Evolutionary conservation across 2,888 invertebrate genomes (phyloP).

Genomic region (Amitus sp.): DNA sequence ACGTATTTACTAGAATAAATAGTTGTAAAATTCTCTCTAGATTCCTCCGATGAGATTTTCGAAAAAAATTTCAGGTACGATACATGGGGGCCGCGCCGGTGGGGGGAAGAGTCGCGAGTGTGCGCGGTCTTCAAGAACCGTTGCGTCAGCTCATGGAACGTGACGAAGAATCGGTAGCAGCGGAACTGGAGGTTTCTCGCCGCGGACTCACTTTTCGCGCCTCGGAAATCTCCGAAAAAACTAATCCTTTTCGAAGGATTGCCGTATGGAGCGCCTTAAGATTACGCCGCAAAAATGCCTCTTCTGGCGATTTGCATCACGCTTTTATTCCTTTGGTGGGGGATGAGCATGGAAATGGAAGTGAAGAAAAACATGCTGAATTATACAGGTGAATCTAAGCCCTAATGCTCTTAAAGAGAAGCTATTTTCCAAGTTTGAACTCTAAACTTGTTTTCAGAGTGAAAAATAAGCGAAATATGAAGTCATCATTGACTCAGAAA

Average conservation of each 20-base stretch:
- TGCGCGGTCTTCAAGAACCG: constrained; percentile 84
- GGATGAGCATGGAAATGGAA: constrained; percentile 64
- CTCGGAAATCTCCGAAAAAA: constrained; percentile 57
- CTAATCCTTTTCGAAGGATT: constrained; percentile 89
- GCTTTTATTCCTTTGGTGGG: constrained; percentile 82
- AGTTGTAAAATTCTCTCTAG: neutral
- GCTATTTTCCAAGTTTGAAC: too few species aligned
- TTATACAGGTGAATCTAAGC: constrained; percentile 63
- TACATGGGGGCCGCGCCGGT: constrained; percentile 85
- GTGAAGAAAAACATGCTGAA: constrained; percentile 69
- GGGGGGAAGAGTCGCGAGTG: constrained; percentile 81
- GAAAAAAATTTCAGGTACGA: constrained; percentile 69
- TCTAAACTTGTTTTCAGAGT: too few species aligned
- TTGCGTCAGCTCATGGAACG: constrained; percentile 66
- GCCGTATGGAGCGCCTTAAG: constrained; percentile 94
- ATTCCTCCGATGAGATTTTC: neutral
- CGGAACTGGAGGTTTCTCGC: constrained; percentile 61
- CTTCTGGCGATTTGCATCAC: constrained; percentile 68
- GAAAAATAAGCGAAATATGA: too few species aligned
- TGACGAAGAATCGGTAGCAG: constrained; percentile 49
- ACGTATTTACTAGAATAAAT: too few species aligned
- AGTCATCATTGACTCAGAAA: too few species aligned
- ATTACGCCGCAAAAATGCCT: constrained; percentile 65
- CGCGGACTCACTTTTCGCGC: constrained; percentile 60
- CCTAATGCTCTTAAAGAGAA: too few species aligned